Evolutionary conservation across 2,797 vertebrate genomes (phyloP).

Genomic region (Masticophis lateralis): DNA sequence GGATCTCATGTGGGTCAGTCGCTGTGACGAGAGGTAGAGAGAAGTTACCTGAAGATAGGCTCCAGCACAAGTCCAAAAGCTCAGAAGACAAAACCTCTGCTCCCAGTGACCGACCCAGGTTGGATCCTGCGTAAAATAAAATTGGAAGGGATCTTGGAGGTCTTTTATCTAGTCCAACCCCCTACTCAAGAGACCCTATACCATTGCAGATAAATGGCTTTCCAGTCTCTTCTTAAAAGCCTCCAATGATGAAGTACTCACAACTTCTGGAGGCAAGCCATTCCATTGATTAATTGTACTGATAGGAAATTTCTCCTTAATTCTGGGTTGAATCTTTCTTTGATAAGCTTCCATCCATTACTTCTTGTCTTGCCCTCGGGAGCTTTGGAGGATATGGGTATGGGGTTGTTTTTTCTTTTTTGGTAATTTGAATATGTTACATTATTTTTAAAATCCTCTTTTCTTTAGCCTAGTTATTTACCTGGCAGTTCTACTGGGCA

Average conservation of each 20-base stretch:
- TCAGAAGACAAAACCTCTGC: neutral
- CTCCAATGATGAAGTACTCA: neutral
- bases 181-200: neutral
- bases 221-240: neutral
- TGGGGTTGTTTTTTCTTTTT: too few relatives aligned
- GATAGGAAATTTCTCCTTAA: neutral
- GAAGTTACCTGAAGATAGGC: neutral
- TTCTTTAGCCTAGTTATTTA: neutral
- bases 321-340: neutral
- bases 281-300: neutral
- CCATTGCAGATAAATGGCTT: neutral
- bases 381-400: neutral
- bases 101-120: neutral
- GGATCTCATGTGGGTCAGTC: neutral
- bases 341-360: neutral
- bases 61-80: neutral
- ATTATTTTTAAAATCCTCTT: neutral
- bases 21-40: neutral
- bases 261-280: neutral
- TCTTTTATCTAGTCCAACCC: neutral
- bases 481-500: neutral
- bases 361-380: neutral
- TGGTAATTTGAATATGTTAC: neutral
- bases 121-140: neutral
- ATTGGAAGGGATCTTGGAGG: neutral